These are phyloP conservation scores for Eclectus roratus DNA, from an alignment of 2,113 vertebrate genomes.

Conservation along the genomic window DNA sequence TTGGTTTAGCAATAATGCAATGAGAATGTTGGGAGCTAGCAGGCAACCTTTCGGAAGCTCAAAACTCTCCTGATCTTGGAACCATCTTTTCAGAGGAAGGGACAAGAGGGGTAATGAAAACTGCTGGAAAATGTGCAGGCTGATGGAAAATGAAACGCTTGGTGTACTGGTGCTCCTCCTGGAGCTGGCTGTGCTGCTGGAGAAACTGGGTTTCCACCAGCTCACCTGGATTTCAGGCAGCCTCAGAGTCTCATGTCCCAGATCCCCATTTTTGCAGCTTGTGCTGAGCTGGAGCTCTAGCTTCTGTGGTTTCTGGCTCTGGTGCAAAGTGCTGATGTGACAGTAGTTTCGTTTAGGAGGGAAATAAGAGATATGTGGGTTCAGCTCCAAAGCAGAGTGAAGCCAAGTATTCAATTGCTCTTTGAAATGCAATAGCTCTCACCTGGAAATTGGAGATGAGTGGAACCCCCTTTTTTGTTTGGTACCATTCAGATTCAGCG, in stretches of 20 bases:
- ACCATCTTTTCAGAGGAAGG: not conserved
- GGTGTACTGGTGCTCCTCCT: not conserved
- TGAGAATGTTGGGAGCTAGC: not conserved
- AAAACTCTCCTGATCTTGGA: not conserved
- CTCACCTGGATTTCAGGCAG: not conserved
- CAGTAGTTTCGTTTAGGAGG: not conserved
- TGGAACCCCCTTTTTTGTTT: not conserved
- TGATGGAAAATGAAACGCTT: not conserved
- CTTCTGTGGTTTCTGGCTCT: not conserved
- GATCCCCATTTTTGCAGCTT: rapidly evolving
- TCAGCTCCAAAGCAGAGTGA: not conserved
- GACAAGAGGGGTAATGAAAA: not conserved
- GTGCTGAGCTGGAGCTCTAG: not conserved
- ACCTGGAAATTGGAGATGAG: not conserved
- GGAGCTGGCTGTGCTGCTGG: not conserved
- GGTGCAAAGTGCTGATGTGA: not conserved
- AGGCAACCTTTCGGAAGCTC: not conserved
- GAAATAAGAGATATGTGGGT: not conserved
- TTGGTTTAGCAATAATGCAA: not conserved
- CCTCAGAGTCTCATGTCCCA: not conserved
- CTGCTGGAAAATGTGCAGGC: not conserved
- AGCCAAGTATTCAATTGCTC: not conserved
- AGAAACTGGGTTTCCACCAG: not conserved
- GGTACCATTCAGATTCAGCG: not conserved
- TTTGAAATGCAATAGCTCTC: not conserved